These are phyloP conservation scores for Tachystola acroxantha DNA, from an alignment of 2,888 invertebrate genomes.

Conservation along the genomic window DNA sequence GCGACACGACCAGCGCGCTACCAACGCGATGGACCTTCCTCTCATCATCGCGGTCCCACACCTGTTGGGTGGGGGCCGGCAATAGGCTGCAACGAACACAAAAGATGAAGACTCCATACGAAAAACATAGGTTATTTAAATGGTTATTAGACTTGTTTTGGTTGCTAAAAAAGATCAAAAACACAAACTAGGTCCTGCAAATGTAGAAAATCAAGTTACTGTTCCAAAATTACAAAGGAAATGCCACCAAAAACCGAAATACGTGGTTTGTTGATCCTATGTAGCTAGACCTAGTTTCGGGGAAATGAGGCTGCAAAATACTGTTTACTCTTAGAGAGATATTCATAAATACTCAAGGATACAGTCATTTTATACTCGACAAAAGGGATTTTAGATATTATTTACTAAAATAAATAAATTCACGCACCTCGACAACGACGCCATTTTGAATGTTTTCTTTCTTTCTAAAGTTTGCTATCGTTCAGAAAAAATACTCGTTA, in stretches of 20 bases:
- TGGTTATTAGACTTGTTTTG: no score
- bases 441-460: conserved; percentile 48
- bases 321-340: no score
- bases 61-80: conserved; percentile 91
- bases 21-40: conserved; percentile 71
- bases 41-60: conserved; percentile 95
- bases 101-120: background rate
- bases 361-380: no score
- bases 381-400: background rate
- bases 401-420: conserved; percentile 2
- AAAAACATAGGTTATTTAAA: no score
- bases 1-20: conserved; percentile 85
- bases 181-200: no score
- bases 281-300: no score
- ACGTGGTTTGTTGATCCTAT: conserved; percentile 3
- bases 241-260: no score
- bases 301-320: no score
- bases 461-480: conserved; percentile 1
- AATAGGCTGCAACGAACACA: conserved; percentile 80
- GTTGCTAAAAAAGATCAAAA: no score
- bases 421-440: conserved; percentile 65
- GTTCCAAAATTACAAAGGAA: no score
- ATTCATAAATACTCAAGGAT: no score
- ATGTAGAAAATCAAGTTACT: no score
- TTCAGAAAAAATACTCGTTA: background rate